These are phyloP conservation scores for Gorsachius magnificus DNA, from an alignment of 2,797 vertebrate genomes.

Conservation along the genomic window DNA sequence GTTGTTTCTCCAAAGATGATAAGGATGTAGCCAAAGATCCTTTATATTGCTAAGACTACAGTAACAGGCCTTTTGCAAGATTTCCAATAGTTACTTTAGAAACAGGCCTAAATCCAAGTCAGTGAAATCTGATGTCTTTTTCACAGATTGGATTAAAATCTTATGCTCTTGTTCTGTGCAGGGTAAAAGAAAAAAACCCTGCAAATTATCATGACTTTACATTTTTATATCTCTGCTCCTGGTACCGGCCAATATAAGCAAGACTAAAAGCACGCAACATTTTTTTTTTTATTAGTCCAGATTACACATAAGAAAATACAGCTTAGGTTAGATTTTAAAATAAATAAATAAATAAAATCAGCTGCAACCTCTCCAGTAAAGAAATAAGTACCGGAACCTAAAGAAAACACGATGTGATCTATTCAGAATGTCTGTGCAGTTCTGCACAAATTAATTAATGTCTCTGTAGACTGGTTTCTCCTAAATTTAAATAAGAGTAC, in stretches of 20 bases:
- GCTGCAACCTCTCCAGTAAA: background rate
- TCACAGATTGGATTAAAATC: background rate
- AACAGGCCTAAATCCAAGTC: background rate
- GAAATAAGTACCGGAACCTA: background rate
- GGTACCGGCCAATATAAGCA: background rate
- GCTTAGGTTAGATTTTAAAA: background rate
- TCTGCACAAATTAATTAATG: background rate
- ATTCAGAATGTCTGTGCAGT: background rate
- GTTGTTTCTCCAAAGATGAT: slow-evolving; percentile 5
- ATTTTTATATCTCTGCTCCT: background rate
- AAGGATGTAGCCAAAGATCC: background rate
- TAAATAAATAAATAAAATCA: background rate
- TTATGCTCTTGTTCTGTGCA: background rate
- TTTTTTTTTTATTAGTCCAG: background rate
- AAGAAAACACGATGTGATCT: background rate
- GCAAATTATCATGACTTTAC: background rate
- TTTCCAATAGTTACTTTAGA: slow-evolving; percentile 22
- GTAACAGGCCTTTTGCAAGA: slow-evolving; percentile 3
- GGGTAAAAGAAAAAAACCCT: background rate
- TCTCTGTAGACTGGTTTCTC: background rate
- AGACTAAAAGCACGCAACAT: background rate
- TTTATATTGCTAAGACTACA: background rate
- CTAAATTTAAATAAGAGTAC: background rate
- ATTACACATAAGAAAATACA: background rate
- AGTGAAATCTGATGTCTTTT: background rate